These are phyloP conservation scores for Tetragonula clypearis DNA, from an alignment of 1,140 invertebrate genomes.

Conservation along the genomic window DNA sequence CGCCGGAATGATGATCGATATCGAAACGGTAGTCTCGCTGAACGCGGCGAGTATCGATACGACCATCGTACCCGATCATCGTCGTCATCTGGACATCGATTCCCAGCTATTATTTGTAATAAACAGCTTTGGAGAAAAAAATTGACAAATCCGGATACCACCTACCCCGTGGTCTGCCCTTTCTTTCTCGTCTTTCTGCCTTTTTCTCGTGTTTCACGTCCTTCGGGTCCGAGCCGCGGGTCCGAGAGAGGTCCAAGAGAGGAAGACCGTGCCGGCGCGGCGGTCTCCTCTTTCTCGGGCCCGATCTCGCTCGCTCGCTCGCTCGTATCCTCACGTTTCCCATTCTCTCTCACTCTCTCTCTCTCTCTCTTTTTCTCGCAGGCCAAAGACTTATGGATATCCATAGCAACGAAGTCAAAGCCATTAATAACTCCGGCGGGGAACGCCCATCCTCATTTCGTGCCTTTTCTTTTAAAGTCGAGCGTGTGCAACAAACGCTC, in stretches of 20 bases:
- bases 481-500: slow-evolving; percentile 74
- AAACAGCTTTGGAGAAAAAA: slow-evolving; percentile 1
- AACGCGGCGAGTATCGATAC: neutral
- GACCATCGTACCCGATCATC: neutral
- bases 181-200: slow-evolving; percentile 63
- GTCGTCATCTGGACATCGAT: too few species aligned
- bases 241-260: slow-evolving; percentile 55
- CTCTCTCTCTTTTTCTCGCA: slow-evolving; percentile 62
- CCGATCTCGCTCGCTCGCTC: neutral
- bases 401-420: slow-evolving; percentile 82
- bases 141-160: slow-evolving; percentile 54
- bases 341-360: slow-evolving; percentile 3
- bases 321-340: slow-evolving; percentile 38
- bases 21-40: neutral
- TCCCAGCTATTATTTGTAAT: neutral
- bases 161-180: slow-evolving; percentile 32
- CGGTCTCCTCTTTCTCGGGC: slow-evolving; percentile 44
- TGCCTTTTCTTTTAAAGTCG: slow-evolving; percentile 82
- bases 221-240: slow-evolving; percentile 61
- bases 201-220: slow-evolving; percentile 69
- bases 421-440: slow-evolving; percentile 82
- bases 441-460: slow-evolving; percentile 81
- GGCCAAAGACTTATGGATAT: slow-evolving; percentile 82
- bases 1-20: neutral
- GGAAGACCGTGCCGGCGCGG: slow-evolving; percentile 48